Conservation (phyloP, 2,888 invertebrate species). For the Brachypalpus laphriformis region DNA sequence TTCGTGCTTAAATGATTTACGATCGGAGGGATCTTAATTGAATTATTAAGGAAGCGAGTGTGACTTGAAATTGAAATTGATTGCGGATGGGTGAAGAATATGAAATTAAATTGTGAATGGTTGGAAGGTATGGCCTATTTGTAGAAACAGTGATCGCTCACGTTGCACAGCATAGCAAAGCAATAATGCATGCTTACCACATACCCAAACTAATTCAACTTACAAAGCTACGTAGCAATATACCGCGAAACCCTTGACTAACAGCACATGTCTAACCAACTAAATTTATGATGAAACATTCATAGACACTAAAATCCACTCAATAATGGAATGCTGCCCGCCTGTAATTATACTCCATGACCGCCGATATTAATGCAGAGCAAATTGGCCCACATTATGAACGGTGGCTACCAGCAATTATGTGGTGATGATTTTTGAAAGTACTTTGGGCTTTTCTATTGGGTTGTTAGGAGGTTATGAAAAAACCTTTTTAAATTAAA, state of each 20-base stretch:
- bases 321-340: neutral
- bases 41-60: conserved; percentile 49
- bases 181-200: neutral
- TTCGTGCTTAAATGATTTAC: conserved; percentile 14
- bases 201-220: neutral
- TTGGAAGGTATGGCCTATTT: neutral
- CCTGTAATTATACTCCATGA: neutral
- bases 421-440: conserved; percentile 23
- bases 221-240: neutral
- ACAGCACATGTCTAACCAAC: neutral
- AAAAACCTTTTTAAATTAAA: conserved; percentile 13
- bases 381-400: conserved; percentile 24
- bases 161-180: neutral
- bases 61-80: conserved; percentile 45
- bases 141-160: too few species aligned
- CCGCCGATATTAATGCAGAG: neutral
- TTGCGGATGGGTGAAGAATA: neutral
- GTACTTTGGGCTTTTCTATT: neutral
- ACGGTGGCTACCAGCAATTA: conserved; percentile 36
- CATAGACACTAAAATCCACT: neutral
- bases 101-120: conserved; percentile 10
- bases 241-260: neutral
- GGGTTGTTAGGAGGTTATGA: neutral
- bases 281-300: neutral
- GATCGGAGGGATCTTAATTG: conserved; percentile 35